Base-by-base conservation (phyloP, 2,797 vertebrate genomes). In the Helicolenus hilgendorfi region DNA sequence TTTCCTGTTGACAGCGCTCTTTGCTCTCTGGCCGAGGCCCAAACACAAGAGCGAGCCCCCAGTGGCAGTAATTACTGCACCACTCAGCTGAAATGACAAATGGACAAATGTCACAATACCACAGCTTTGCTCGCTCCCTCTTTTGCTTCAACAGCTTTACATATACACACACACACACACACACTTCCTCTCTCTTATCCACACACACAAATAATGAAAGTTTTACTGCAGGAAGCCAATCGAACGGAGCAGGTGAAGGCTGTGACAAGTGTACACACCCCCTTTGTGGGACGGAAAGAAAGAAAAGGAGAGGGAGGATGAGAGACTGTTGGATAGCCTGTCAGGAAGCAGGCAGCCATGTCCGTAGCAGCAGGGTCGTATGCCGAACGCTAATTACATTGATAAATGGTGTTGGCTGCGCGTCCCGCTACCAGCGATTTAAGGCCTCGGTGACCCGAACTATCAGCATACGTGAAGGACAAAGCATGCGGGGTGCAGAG, bases 341-440 rank as follows among this genome's bases (percentile, higher is more conserved):
- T 95, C 96, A 94, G 86, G 85, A 85, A 91, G 86, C 95, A 94
- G 90, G 89, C 93, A 95, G 92, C 94, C 93, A 92, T 96, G 95
- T 96, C 94, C 85, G 56, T 90, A 95, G 96, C 96, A 92, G 91
- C 83, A 80, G 92, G 94, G 95, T 96, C 87, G 90, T 92, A 92
- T 89, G 91, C 89, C 80, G 62, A 93, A 94, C 83, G 95, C 94
- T 97, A 97, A 98, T 98, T 97, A 98, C 95, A 93, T 80, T 97
- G 97, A 98, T 96, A 88, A 97, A 98, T 97, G 94, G 64, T 77
- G 60, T 86, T 89, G 94, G 93, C 92, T 91, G 70, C 11, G 24
- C 68, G 85, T 95, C 88, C 80, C 20, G 38, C 94, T 92, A 91
- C 80, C 45, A 79, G 86, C 85, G 89, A 97, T 97, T 97, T 97